Conservation (phyloP, 2,113 vertebrate species). For the Gasterosteus aculeatus region DNA sequence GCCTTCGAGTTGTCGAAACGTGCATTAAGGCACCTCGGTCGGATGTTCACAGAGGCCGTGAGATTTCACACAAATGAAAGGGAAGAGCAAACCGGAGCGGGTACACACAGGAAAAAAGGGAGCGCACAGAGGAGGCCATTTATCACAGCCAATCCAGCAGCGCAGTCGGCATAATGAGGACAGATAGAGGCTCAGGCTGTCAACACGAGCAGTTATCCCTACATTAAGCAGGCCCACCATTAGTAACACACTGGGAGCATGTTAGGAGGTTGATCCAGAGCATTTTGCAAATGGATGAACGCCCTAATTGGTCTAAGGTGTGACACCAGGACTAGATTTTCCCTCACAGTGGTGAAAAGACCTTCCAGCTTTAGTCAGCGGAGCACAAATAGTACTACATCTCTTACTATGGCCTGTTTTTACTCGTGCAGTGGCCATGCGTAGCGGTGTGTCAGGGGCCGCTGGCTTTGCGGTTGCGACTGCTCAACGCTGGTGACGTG, state of each 20-base stretch:
- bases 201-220: constrained; percentile 48
- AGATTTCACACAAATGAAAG: constrained; percentile 15
- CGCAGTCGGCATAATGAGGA: constrained; percentile 66
- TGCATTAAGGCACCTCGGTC: background rate
- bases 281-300: constrained; percentile 36
- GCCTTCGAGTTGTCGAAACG: background rate
- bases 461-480: background rate
- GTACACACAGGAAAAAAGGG: fast-evolving
- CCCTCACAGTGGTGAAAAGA: constrained; percentile 8
- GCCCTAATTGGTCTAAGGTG: constrained; percentile 46
- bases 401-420: background rate
- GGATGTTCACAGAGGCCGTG: background rate
- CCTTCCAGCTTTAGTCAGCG: constrained; percentile 16
- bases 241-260: constrained; percentile 38
- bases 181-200: constrained; percentile 47
- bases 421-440: background rate
- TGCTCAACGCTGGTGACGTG: background rate
- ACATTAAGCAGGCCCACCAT: constrained; percentile 47
- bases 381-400: constrained; percentile 19
- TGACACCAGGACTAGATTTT: constrained; percentile 23
- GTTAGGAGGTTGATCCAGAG: constrained; percentile 50
- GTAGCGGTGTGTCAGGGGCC: background rate
- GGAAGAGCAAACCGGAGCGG: background rate
- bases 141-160: constrained; percentile 58
- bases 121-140: constrained; percentile 55